Evolutionary conservation across 2,888 invertebrate species (phyloP), one percentile per base, ranked within the genome.

Genomic region (Tuta absoluta): DNA sequence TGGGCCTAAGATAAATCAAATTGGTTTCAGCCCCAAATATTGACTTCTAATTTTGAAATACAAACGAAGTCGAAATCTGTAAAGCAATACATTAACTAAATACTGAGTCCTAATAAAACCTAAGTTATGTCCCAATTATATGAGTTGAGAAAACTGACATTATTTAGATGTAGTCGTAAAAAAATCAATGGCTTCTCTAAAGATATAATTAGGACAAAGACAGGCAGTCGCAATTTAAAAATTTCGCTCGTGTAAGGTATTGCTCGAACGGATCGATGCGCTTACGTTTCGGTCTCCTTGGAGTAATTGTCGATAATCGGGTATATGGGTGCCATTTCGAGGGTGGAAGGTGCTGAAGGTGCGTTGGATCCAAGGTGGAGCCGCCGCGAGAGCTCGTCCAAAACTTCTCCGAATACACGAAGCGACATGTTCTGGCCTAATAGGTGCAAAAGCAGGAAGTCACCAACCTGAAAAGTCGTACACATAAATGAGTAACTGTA

Each of bases 361-460:
- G 95, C 95, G 80, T 95, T 95, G 74, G 95, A 95, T 61, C 95
- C 94, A 69, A 94, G 91, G 74, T 94, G 95, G 63, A 95, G 85
- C 68, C 94, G 93, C 67, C 94, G 93, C 58, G 95, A 94, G n/a
- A 96, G 86, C 77, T 96, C 96, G 71, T 96, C 95, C 75, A 97
- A 79, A 69, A 97, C 94, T 78, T 97, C 96, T 63, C 95, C 95
- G 82, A 96, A 97, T 53, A 95, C 93, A 82, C 95, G 93, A 78
- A 96, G 92, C 74, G 96, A 96, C 93, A 97, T 95, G 84, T 98
- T 98, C 86, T 97, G 97, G 37, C 97, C 96, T 62, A 97, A 91
- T 65, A 97, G 90, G 79, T 97, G 96, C 65, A 98, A 89, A 67
- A 97, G 89, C 68, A 97, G 91, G 87, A 97, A 97, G 81, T 98